These are phyloP conservation scores for Phrynocephalus guinanensis DNA, from an alignment of 2,797 vertebrate species.

Conservation along the genomic window DNA sequence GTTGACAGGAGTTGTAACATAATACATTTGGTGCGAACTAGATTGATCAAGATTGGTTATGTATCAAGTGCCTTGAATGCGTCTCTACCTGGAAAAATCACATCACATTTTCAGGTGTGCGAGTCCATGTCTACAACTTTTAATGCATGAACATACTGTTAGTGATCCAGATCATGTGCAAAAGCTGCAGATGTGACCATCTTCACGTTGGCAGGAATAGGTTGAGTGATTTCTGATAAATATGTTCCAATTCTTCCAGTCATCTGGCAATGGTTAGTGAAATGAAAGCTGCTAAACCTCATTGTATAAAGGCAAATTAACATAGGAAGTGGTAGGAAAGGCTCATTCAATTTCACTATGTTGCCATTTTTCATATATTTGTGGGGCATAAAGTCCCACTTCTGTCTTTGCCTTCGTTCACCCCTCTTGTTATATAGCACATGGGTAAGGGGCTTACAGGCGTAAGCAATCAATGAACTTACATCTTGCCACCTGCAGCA, in stretches of 20 bases:
- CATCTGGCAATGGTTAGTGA: neutral
- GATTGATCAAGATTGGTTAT: neutral
- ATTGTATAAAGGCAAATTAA: neutral
- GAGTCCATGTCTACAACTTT: neutral
- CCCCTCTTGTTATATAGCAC: too few species aligned
- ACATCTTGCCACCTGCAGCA: too few species aligned
- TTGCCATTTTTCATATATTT: too few species aligned
- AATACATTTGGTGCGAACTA: neutral
- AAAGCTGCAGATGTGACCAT: neutral
- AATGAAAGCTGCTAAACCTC: neutral
- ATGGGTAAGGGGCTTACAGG: too few species aligned
- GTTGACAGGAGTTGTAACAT: neutral
- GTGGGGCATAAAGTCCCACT: too few species aligned
- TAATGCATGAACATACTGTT: neutral
- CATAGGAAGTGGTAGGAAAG: neutral
- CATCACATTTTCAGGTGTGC: neutral
- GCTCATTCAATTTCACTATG: neutral
- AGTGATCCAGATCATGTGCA: neutral
- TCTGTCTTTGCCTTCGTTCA: too few species aligned
- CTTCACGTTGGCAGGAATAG: neutral
- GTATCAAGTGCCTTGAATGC: neutral
- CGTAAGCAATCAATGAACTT: too few species aligned
- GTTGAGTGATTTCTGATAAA: neutral
- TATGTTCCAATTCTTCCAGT: neutral
- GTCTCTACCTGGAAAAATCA: neutral